Evolutionary conservation across 2,888 invertebrate genomes (phyloP).

Genomic region (Amphipyra tragopoginis): DNA sequence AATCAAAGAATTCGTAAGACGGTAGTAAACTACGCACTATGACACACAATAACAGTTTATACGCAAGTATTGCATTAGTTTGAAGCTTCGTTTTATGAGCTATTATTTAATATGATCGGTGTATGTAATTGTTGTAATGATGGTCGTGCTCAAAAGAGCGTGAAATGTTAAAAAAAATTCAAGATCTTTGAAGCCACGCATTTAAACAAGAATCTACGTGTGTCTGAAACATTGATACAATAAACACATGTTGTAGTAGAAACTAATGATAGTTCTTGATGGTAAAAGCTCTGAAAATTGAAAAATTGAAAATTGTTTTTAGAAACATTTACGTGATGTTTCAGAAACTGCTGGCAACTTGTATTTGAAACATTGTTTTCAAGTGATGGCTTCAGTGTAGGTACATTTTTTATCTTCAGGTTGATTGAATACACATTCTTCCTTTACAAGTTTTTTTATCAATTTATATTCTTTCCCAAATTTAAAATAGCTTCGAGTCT

Average conservation of each 20-base stretch:
- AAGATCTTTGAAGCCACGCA: constrained; percentile 18
- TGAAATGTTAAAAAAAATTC: constrained; percentile 27
- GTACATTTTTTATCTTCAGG: constrained; percentile 17
- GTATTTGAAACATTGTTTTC: too few species aligned
- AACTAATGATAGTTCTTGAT: too few species aligned
- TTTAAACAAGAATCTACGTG: too few species aligned
- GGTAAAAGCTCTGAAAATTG: too few species aligned
- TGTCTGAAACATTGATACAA: too few species aligned
- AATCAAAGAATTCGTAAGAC: constrained; percentile 48
- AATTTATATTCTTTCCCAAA: constrained; percentile 38
- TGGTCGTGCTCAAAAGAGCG: constrained; percentile 45
- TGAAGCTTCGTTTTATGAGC: constrained; percentile 28
- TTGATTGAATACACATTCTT: constrained; percentile 39
- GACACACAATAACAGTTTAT: constrained; percentile 46
- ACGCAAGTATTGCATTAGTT: constrained; percentile 29
- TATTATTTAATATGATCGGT: constrained; percentile 41
- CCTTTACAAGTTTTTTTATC: constrained; percentile 21
- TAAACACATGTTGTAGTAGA: too few species aligned
- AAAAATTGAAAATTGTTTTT: too few species aligned
- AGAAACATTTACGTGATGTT: too few species aligned
- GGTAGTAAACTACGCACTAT: constrained; percentile 37
- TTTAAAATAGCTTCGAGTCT: constrained; percentile 19
- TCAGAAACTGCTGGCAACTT: too few species aligned
- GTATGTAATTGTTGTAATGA: constrained; percentile 43
- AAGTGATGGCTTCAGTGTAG: constrained; percentile 2